Evolutionary conservation across 1,140 invertebrate species (phyloP), one percentile per base, ranked within the genome.

Genomic region (Eulimnadia texana): DNA sequence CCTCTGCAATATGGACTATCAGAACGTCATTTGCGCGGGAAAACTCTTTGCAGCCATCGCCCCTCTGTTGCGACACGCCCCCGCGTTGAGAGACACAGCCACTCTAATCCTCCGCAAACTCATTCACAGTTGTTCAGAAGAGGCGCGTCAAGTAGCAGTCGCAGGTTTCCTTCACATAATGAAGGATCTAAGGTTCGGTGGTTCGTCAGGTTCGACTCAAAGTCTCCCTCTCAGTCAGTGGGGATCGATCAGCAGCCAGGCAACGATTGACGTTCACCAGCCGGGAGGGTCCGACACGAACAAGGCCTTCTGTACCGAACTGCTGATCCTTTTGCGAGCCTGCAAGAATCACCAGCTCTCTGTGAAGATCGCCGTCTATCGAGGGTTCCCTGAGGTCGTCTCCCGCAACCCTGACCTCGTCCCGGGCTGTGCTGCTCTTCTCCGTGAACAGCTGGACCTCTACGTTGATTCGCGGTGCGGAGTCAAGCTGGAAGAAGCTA

Each of bases 1-100:
- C 16, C 27, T 57, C 6, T 57, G 33, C 55, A 57, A 33, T 19
- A 57, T 57, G 55, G 55, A 57, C n/a, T 57, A 57, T 33, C 55
- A 33, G 3, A 20, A 33, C n/a, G 6, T 33, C n/a, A 9, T 20
- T 2, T 57, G 20, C 33, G 24, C 55, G 9, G 29, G 33, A 10
- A 27, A 33, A 22, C 55, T 57, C 22, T 57, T 29, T 20, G 1
- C 28, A 9, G 55, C 27, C 33, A 57, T 57, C 28, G 25, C 55
- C 16, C 55, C 55, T 2, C n/a, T 57, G 19, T 57, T 57, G 13
- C 55, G 55, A 22, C 33, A 27, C n/a, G 27, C 55, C 13, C 27
- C 27, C 22, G 55, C 55, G 10, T 29, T 57, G 28, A 27, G 55
- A 13, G 28, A 57, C 16, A 57, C 27, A 2, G 55, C 55, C 13